phyloP scores from a whole-genome alignment of 2,113 vertebrate genomes.

The Bucco capensis region DNA sequence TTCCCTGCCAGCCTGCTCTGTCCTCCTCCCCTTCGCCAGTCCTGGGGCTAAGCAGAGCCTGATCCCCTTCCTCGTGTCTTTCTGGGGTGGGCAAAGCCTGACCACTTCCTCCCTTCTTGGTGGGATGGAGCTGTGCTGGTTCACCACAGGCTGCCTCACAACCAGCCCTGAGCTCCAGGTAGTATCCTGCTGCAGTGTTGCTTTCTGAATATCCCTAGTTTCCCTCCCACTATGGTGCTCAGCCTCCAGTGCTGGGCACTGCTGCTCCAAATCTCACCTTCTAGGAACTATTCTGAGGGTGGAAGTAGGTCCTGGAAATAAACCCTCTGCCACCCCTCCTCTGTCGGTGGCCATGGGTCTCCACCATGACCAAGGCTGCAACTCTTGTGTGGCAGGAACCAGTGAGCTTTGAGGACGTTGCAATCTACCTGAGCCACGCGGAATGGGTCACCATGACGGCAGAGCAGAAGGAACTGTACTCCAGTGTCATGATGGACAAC shows the following conservation, averaged over 20 bases:
- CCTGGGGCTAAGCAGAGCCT: no score
- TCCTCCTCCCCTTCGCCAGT: no score
- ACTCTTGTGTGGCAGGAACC: neutral
- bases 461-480: neutral
- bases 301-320: neutral
- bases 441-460: neutral
- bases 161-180: neutral
- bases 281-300: neutral
- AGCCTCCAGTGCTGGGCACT: no score
- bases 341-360: fast-evolving
- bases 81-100: no score
- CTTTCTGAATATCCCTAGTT: neutral
- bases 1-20: no score
- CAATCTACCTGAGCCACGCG: neutral
- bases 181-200: neutral
- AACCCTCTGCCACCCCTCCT: no score
- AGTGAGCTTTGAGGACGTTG: neutral
- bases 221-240: no score
- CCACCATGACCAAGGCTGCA: fast-evolving
- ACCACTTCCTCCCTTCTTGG: no score
- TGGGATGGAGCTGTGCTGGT: neutral
- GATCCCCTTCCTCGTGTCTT: neutral
- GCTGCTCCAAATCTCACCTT: no score
- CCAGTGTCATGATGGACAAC: neutral
- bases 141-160: neutral